Evolutionary conservation across 2,797 vertebrate genomes (phyloP).

Genomic region (Eulemur albifrons): DNA sequence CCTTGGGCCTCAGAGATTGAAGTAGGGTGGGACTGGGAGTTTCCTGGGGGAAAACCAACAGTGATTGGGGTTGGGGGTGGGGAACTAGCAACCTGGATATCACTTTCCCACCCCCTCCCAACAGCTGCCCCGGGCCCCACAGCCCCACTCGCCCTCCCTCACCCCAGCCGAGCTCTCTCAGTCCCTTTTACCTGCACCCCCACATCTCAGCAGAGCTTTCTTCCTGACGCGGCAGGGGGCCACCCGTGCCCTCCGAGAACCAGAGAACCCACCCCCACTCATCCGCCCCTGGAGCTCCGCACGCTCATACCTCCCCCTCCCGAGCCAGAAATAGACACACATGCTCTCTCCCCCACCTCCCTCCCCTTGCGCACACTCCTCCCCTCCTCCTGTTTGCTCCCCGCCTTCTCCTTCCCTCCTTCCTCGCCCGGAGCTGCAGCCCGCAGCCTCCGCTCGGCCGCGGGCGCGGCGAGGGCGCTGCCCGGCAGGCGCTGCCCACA

Average conservation of each 20-base stretch:
- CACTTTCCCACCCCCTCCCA: background rate
- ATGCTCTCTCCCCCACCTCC: background rate
- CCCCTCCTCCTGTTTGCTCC: constrained; percentile 59
- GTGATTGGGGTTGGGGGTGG: background rate
- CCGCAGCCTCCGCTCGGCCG: constrained; percentile 30
- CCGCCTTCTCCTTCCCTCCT: constrained; percentile 52
- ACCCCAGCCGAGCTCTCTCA: background rate
- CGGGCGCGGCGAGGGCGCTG: constrained; percentile 46
- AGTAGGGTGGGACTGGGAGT: background rate
- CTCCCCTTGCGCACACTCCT: constrained; percentile 37
- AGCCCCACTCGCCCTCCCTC: background rate
- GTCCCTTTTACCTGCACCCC: background rate
- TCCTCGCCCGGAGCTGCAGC: constrained; percentile 45
- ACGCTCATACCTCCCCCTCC: constrained; percentile 63
- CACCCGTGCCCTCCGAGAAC: background rate
- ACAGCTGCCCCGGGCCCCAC: background rate
- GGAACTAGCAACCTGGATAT: background rate
- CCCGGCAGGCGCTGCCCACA: background rate
- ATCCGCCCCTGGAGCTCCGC: constrained; percentile 38
- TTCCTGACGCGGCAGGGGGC: background rate
- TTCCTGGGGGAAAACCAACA: background rate
- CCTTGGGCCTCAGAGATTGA: background rate
- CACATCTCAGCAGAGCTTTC: background rate
- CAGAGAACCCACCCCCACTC: background rate
- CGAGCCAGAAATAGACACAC: constrained; percentile 73